phyloP scores from a whole-genome alignment of 2,797 vertebrate species.

The Esox lucius region DNA sequence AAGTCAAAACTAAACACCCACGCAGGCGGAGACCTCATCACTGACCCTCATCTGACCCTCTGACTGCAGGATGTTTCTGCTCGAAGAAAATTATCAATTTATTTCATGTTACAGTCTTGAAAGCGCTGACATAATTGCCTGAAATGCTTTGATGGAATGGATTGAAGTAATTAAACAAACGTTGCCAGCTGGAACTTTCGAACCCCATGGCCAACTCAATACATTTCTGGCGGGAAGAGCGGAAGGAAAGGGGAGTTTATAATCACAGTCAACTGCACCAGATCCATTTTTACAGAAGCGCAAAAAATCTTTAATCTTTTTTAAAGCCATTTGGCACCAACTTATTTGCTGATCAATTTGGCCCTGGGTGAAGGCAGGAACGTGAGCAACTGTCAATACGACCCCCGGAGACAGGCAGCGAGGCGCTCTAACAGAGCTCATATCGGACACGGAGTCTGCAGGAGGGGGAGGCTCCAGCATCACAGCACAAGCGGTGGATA shows the following conservation, averaged over 20 bases:
- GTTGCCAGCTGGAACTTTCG: slow-evolving; percentile 65
- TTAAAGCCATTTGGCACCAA: slow-evolving; percentile 59
- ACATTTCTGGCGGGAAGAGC: slow-evolving; percentile 38
- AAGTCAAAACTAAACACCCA: slow-evolving; percentile 42
- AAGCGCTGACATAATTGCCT: slow-evolving; percentile 63
- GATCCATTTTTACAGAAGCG: slow-evolving; percentile 57
- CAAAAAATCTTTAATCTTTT: slow-evolving; percentile 59
- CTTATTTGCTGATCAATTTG: slow-evolving; percentile 61
- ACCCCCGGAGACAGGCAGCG: slow-evolving; percentile 15
- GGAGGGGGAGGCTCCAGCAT: slow-evolving; percentile 29
- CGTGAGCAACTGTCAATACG: slow-evolving; percentile 37
- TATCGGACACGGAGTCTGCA: slow-evolving; percentile 35
- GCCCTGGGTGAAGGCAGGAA: slow-evolving; percentile 32
- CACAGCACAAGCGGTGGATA: slow-evolving; percentile 14
- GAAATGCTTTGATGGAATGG: slow-evolving; percentile 65
- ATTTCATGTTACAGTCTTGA: slow-evolving; percentile 52
- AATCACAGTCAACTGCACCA: slow-evolving; percentile 44
- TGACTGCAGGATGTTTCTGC: slow-evolving; percentile 45
- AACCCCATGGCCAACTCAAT: slow-evolving; percentile 57
- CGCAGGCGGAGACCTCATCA: slow-evolving; percentile 24
- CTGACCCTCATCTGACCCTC: slow-evolving; percentile 56
- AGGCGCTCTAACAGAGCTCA: slow-evolving; percentile 44
- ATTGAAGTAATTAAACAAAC: slow-evolving; percentile 74
- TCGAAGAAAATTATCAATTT: slow-evolving; percentile 63
- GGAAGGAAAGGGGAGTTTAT: slow-evolving; percentile 32